A percentile compares a stretch with the other conserved stretches of the same genome.
Evolutionary conservation across 2,113 vertebrate species (phyloP).

Genomic region (Aramus guarauna): DNA sequence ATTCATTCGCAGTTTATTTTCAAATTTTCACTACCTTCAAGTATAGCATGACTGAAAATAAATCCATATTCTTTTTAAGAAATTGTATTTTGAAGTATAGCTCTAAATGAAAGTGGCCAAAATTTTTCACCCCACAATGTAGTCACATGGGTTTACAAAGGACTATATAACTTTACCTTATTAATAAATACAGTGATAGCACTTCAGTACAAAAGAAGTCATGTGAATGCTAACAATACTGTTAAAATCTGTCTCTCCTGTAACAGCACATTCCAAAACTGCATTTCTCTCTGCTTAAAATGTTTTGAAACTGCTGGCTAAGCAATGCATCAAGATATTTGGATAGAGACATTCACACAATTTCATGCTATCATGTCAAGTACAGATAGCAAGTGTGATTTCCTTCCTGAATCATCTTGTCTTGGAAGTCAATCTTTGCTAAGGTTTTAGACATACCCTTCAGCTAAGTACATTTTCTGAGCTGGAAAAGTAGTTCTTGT

Average conservation of each 20-base stretch:
- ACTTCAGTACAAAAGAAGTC: background rate
- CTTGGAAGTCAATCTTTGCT: constrained; percentile 27
- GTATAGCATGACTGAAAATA: background rate
- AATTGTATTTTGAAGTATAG: background rate
- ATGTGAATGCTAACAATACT: background rate
- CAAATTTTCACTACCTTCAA: background rate
- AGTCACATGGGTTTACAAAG: background rate
- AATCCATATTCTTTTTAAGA: background rate
- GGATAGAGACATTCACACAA: background rate
- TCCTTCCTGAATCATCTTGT: constrained; percentile 29
- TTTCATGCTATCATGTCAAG: background rate
- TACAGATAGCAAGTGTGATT: constrained; percentile 28
- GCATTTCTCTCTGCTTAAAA: background rate
- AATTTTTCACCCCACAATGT: background rate
- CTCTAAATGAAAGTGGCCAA: background rate
- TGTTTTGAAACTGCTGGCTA: constrained; percentile 28
- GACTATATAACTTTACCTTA: background rate
- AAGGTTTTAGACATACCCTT: background rate
- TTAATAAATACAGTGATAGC: background rate
- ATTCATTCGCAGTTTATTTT: background rate
- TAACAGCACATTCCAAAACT: background rate
- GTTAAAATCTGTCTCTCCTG: background rate
- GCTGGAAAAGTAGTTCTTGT: background rate
- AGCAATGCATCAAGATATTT: background rate
- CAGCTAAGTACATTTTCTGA: constrained; percentile 1